Evolutionary conservation across 2,113 vertebrate species (phyloP).

Genomic region (Corythornis madagascariensis): DNA sequence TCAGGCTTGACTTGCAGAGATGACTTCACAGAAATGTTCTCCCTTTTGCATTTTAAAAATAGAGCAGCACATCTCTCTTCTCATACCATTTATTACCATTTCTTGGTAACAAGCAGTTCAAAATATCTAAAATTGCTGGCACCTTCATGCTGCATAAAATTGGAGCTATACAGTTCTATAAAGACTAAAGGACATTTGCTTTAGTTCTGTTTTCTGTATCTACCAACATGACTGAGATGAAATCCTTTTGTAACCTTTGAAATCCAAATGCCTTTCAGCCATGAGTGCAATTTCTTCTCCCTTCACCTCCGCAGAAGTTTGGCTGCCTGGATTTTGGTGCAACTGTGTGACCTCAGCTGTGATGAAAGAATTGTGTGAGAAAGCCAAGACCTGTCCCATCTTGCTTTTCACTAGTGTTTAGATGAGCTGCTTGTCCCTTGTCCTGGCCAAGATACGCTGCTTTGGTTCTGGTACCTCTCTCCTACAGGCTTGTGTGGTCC

Average conservation of each 20-base stretch:
- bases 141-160: not conserved
- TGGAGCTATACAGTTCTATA: not conserved
- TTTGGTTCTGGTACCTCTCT: not conserved
- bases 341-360: not conserved
- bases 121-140: not conserved
- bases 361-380: not conserved
- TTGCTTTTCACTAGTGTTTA: not conserved
- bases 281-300: not conserved
- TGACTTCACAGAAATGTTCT: not conserved
- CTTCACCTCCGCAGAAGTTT: not conserved
- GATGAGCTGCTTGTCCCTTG: not conserved
- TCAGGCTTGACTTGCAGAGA: not conserved
- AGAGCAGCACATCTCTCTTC: not conserved
- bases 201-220: not conserved
- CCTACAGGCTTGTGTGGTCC: not conserved
- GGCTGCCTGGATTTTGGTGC: not conserved
- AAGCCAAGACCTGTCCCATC: not conserved
- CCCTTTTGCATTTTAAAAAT: not conserved
- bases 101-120: not conserved
- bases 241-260: not conserved
- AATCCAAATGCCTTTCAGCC: not conserved
- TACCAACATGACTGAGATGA: not conserved
- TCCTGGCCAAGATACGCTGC: not conserved
- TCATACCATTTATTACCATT: not conserved
- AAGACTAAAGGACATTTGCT: not conserved